A percentile compares a stretch with the other conserved stretches of the same genome.
phyloP scores from a whole-genome alignment of 2,797 vertebrate genomes.

The Danio tinwini region DNA sequence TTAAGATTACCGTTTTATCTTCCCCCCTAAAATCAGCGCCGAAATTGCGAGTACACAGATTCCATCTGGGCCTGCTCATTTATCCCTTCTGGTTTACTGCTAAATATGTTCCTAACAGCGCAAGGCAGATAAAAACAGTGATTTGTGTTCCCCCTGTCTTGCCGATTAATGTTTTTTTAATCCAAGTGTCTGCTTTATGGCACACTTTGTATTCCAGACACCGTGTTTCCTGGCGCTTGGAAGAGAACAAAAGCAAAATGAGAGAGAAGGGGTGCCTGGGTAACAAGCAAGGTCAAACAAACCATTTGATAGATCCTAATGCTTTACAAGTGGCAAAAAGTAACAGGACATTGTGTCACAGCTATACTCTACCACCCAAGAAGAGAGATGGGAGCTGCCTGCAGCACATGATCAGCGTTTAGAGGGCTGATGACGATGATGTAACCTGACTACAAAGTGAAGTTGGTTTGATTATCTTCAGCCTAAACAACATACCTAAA shows the following conservation, averaged over 20 bases:
- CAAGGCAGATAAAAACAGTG: slow-evolving; percentile 2
- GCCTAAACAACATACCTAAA: not conserved
- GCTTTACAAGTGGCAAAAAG: slow-evolving; percentile 1
- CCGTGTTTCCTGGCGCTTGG: slow-evolving; percentile 24
- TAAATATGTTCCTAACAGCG: not conserved
- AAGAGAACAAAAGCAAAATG: slow-evolving; percentile 11
- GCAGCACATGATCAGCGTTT: not conserved
- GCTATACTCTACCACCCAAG: slow-evolving; percentile 7
- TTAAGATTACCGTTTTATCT: not conserved
- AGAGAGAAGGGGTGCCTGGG: not conserved
- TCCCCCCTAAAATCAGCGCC: not conserved
- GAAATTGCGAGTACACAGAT: not conserved
- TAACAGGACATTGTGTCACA: slow-evolving; percentile 6
- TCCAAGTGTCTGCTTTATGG: slow-evolving; percentile 30
- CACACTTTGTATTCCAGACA: slow-evolving; percentile 54
- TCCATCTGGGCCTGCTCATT: not conserved
- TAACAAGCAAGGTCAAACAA: slow-evolving; percentile 38
- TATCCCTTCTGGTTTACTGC: not conserved
- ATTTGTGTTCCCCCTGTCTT: not conserved
- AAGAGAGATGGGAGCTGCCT: not conserved
- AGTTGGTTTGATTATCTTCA: not conserved
- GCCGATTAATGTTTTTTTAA: slow-evolving; percentile 3
- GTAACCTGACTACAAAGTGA: not conserved
- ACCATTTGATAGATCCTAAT: slow-evolving; percentile 8
- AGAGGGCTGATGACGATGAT: not conserved